A percentile compares a stretch with the other conserved stretches of the same genome.
These are phyloP conservation scores for Lysandra coridon DNA, from an alignment of 2,888 invertebrate species.

Conservation along the genomic window DNA sequence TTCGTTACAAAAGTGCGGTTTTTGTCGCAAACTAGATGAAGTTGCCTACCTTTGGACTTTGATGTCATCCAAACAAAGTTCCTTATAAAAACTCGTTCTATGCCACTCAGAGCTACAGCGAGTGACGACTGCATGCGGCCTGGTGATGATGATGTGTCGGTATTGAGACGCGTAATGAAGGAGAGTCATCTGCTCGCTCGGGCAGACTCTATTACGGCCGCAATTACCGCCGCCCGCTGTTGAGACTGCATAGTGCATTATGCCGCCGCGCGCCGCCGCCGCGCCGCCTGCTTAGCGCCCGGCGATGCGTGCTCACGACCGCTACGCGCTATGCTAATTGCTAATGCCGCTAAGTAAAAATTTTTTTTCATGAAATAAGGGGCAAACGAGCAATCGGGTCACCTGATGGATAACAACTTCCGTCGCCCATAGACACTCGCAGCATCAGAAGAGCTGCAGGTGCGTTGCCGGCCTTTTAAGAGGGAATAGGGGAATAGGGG, in stretches of 20 bases:
- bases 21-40: no score
- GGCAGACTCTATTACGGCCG: background rate
- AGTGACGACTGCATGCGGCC: background rate
- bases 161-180: slow-evolving; percentile 9
- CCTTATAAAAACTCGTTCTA: background rate
- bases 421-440: no score
- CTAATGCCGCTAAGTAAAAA: background rate
- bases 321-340: background rate
- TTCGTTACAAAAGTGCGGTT: no score
- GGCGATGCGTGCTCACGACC: background rate
- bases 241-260: background rate
- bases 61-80: no score
- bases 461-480: no score
- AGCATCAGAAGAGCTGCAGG: no score
- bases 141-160: background rate
- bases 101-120: background rate
- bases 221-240: background rate
- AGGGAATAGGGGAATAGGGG: no score
- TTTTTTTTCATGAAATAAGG: no score
- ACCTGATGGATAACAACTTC: no score
- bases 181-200: background rate
- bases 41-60: no score
- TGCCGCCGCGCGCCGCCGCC: background rate
- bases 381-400: no score
- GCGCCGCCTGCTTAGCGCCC: slow-evolving; percentile 2